Base-by-base conservation (phyloP, 2,888 invertebrate species). In the Sturmia bella region DNA sequence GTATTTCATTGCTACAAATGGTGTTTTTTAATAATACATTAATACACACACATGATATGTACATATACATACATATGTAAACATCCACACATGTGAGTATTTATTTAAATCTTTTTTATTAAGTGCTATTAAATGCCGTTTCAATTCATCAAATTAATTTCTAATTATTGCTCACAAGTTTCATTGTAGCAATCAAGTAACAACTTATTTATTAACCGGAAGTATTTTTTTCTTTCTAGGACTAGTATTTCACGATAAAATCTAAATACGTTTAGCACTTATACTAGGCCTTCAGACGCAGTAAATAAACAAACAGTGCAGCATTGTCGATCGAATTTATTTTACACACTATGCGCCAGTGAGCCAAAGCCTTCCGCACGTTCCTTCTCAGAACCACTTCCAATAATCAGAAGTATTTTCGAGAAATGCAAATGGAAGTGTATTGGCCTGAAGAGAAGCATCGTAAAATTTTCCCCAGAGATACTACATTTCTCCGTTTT, bases 161-260 rank as follows among this genome's bases (percentile, higher is more conserved):
- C 57, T 63, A 68, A 72, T 52, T 76, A n/a, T 45, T 17, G 56
- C 19, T 41, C 39, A 48, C 57, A 41, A 59, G 59, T 41, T 32
- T 61, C 45, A 68, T 61, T 68, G 21, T 52, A 45, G 59, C 11
- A 68, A 68, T 54, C 37, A 59, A 56, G 45, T 43, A 32, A 54
- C 2, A 56, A 39, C 37, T 63, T 54, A 74, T 45, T 56, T 32
- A 45, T 72, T 39, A 77, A 68, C 66, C 66, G 66, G 76, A 80
- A 76, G 50, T 76, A 70, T 79, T 70, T 43, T 39, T 69, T 72
- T 72, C 19, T 57, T 48, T 64, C 68, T 75, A 45, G 54, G 21
- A 45, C 19, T 72, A 17, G 50, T 15, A 66, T 66, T 76, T 41
- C 32, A 39, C 15, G 70, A 72, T 72, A 56, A 72, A 45, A 45